Percentiles rank a stretch among this genome's conserved stretches.
These are phyloP conservation scores for Monopterus albus DNA, from an alignment of 2,113 vertebrate genomes.

Conservation along the genomic window DNA sequence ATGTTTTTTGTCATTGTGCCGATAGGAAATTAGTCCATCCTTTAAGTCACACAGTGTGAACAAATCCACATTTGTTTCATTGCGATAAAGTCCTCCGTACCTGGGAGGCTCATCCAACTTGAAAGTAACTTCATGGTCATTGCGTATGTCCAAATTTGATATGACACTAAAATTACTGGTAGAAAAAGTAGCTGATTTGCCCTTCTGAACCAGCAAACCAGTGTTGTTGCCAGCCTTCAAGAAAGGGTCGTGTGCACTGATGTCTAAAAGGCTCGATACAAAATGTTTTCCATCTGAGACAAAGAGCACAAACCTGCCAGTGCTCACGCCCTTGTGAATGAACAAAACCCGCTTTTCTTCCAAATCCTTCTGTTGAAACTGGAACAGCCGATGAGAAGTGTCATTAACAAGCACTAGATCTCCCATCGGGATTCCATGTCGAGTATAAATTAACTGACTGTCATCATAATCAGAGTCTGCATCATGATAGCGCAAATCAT, in stretches of 20 bases:
- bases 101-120: constrained; percentile 79
- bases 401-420: constrained; percentile 87
- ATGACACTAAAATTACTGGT: constrained; percentile 83
- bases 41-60: constrained; percentile 87
- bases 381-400: constrained; percentile 84
- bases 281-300: constrained; percentile 91
- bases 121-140: constrained; percentile 81
- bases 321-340: constrained; percentile 83
- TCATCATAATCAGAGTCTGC: constrained; percentile 89
- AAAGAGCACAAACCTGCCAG: constrained; percentile 89
- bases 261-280: constrained; percentile 86
- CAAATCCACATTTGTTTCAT: constrained; percentile 57
- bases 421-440: constrained; percentile 88
- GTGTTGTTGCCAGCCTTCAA: constrained; percentile 85
- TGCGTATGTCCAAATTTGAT: constrained; percentile 89
- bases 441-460: constrained; percentile 85
- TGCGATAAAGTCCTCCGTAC: constrained; percentile 81
- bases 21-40: constrained; percentile 82
- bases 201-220: constrained; percentile 88
- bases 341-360: constrained; percentile 86
- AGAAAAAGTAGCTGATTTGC: constrained; percentile 77
- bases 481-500: constrained; percentile 89
- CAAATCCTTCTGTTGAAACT: constrained; percentile 89
- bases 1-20: constrained; percentile 82
- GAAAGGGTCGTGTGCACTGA: constrained; percentile 86